Evolutionary conservation across 2,888 invertebrate species (phyloP), one percentile per base, ranked within the genome.

Genomic region (Ametastegia equiseti): DNA sequence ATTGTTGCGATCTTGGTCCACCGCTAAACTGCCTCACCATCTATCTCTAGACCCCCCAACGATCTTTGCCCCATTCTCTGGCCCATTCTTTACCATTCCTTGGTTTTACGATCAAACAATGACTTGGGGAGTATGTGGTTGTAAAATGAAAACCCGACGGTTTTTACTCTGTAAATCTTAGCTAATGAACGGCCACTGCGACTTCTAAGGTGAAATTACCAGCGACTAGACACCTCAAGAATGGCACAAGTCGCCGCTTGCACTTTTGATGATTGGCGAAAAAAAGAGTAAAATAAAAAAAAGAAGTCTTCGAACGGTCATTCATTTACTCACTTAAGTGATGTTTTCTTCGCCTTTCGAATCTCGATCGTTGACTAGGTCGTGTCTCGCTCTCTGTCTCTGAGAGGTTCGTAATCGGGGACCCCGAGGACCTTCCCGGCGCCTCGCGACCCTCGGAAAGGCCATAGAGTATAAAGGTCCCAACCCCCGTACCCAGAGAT

Each of bases 1-100:
- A 89, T 90, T 87, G 88, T 89, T 88, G 90, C 88, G 88, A 88
- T 87, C 60, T 39, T 78, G 54, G 50, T 54, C 75, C 57, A 39
- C 36, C 54, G 47, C 71, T 30, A 23, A 57, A 57, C 47, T n/a
- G 19, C 36, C 54, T 33, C n/a, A 27, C 50, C 33, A 36, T 36
- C 54, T 19, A 75, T 75, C 75, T 71, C 65, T 5, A 13, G n/a
- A 30, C 23, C 75, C 50, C 30, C 11, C 19, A 1, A 5, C 33
- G 33, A 50, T 9, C 7, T 50, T 50, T 50, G 2, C 15, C 75
- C 19, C 19, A n/a, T n/a, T n/a, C 33, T 71, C 30, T 19, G 27
- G 23, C n/a, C 30, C 47, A 5, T 73, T 50, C 50, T 47, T 73
- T 54, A 54, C 54, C 23, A 54, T 23, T 23, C 54, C 54, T 23